A percentile compares a stretch with the other conserved stretches of the same genome.
These are phyloP conservation scores for Pangasius djambal DNA, from an alignment of 2,797 vertebrate species.

Conservation along the genomic window DNA sequence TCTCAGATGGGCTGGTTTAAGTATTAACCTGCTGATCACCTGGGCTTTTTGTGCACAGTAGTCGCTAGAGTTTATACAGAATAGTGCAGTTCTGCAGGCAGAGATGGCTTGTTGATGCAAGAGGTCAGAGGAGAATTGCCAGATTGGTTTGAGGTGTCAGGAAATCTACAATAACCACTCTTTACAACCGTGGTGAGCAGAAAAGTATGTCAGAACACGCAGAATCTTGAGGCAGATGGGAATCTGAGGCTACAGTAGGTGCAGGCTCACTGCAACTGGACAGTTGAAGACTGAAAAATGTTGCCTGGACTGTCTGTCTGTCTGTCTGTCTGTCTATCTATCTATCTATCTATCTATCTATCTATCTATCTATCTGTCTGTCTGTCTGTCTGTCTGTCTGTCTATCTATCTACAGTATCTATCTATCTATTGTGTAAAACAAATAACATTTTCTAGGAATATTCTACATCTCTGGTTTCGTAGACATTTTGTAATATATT, in stretches of 20 bases:
- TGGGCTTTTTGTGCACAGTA: not conserved
- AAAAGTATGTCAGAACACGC: not conserved
- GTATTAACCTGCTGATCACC: not conserved
- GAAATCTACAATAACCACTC: not conserved
- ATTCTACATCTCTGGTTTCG: not conserved
- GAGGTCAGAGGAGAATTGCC: not conserved
- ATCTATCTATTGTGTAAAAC: not conserved
- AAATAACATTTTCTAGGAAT: not conserved
- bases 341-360: not conserved
- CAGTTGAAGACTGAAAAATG: not conserved
- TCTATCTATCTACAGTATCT: not conserved
- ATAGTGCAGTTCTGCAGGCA: not conserved
- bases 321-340: not conserved
- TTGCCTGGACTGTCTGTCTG: not conserved
- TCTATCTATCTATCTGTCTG: not conserved
- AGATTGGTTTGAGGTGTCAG: too few species aligned
- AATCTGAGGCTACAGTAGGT: not conserved
- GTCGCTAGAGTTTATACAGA: not conserved
- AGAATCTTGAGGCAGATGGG: not conserved
- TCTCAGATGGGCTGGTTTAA: not conserved
- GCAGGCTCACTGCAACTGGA: not conserved
- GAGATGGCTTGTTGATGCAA: not conserved
- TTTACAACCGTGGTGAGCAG: not conserved
- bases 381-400: not conserved
- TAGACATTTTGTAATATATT: slow-evolving; percentile 1